Percentiles rank a stretch among this genome's conserved stretches.
phyloP scores from a whole-genome alignment of 2,113 vertebrate species.

The Morone saxatilis region DNA sequence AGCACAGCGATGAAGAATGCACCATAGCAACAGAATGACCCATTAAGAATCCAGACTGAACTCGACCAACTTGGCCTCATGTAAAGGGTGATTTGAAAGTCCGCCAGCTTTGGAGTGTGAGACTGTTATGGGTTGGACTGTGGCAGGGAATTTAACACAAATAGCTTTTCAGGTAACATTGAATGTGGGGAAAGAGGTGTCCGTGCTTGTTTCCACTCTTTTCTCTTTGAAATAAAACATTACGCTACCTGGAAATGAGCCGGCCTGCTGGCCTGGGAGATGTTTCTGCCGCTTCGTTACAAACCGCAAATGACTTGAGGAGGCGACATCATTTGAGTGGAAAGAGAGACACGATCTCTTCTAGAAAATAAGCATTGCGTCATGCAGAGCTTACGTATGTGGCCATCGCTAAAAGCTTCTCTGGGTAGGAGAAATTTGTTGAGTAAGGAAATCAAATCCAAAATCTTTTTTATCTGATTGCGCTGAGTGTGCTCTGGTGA shows the following conservation, averaged over 20 bases:
- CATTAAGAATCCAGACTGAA: slow-evolving; percentile 17
- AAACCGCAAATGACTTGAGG: slow-evolving; percentile 58
- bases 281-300: slow-evolving; percentile 60
- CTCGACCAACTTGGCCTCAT: background rate
- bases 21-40: slow-evolving; percentile 11
- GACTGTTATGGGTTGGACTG: background rate
- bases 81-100: background rate
- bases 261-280: slow-evolving; percentile 20
- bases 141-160: background rate
- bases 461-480: background rate
- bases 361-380: slow-evolving; percentile 31
- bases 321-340: slow-evolving; percentile 45
- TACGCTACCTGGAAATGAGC: slow-evolving; percentile 31
- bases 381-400: slow-evolving; percentile 38
- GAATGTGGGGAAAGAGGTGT: background rate
- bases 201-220: slow-evolving; percentile 15
- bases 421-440: slow-evolving; percentile 11
- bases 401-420: slow-evolving; percentile 47
- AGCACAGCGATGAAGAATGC: background rate
- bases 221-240: slow-evolving; percentile 29
- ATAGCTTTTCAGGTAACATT: slow-evolving; percentile 26
- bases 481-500: slow-evolving; percentile 17
- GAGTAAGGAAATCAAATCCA: slow-evolving; percentile 1
- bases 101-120: slow-evolving; percentile 2
- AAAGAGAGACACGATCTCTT: slow-evolving; percentile 49